phyloP scores from a whole-genome alignment of 2,888 invertebrate genomes.

The Drosophila maculinotata region DNA sequence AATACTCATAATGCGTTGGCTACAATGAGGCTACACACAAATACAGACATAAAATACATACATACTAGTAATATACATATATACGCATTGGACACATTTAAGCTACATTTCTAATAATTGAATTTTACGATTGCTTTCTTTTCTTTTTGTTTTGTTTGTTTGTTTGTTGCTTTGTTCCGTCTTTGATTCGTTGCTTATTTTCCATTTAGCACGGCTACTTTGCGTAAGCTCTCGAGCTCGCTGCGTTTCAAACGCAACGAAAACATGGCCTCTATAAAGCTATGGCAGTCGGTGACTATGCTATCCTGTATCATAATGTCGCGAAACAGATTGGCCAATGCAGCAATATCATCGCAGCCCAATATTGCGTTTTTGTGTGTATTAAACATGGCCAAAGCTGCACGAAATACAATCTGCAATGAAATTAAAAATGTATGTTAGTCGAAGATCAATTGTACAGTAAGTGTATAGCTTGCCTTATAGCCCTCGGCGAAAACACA shows the following conservation, averaged over 20 bases:
- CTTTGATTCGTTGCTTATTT: constrained; percentile 48
- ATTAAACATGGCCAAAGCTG: constrained; percentile 93
- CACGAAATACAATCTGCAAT: constrained; percentile 91
- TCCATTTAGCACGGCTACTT: constrained; percentile 77
- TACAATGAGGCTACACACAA: constrained; percentile 58
- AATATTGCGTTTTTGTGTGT: constrained; percentile 90
- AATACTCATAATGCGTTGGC: constrained; percentile 74
- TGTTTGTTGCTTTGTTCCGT: constrained; percentile 29
- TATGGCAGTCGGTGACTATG: constrained; percentile 93
- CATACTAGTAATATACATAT: constrained; percentile 39
- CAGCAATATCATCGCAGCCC: constrained; percentile 92
- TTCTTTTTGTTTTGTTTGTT: constrained; percentile 50
- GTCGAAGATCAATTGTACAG: not conserved
- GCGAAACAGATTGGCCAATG: constrained; percentile 93
- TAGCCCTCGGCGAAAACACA: constrained; percentile 97
- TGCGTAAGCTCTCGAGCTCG: constrained; percentile 82
- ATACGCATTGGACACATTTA: constrained; percentile 62
- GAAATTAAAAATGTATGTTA: not conserved
- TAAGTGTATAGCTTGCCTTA: constrained; percentile 86
- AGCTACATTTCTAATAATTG: constrained; percentile 74
- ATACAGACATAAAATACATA: constrained; percentile 48
- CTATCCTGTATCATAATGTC: constrained; percentile 91
- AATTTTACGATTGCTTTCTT: constrained; percentile 76
- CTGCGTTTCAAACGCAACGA: constrained; percentile 88
- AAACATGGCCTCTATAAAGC: constrained; percentile 95